Conservation (phyloP, 2,797 vertebrate species). For the Gadopsis bispinosus region DNA sequence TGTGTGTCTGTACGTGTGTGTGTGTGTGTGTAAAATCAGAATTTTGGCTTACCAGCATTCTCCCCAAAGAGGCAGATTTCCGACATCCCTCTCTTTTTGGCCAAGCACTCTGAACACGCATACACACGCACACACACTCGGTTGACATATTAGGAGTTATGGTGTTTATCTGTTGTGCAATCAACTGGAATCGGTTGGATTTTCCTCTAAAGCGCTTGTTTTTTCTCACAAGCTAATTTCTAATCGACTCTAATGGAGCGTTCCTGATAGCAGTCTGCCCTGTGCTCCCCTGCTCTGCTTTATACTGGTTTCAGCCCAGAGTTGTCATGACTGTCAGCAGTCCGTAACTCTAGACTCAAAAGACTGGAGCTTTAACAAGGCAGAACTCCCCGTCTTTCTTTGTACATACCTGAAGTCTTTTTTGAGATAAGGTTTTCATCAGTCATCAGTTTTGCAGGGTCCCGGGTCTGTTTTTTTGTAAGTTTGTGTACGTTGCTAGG, state of each 20-base stretch:
- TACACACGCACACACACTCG: slow-evolving; percentile 2
- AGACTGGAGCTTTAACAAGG: slow-evolving; percentile 31
- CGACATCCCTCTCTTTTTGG: slow-evolving; percentile 54
- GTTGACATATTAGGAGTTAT: slow-evolving; percentile 45
- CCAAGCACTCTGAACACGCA: slow-evolving; percentile 41
- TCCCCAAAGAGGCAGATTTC: slow-evolving; percentile 69
- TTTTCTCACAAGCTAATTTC: slow-evolving; percentile 36
- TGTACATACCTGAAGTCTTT: slow-evolving; percentile 32
- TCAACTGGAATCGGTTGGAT: slow-evolving; percentile 39
- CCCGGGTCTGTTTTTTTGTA: slow-evolving; percentile 4
- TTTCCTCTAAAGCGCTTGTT: slow-evolving; percentile 42
- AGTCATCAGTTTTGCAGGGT: neutral
- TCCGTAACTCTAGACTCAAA: slow-evolving; percentile 39
- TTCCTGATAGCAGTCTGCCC: slow-evolving; percentile 24
- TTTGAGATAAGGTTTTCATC: slow-evolving; percentile 23
- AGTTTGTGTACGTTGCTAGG: slow-evolving; percentile 2
- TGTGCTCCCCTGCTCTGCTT: slow-evolving; percentile 14
- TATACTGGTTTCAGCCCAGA: slow-evolving; percentile 23
- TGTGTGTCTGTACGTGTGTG: slow-evolving; percentile 22
- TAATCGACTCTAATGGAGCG: slow-evolving; percentile 35
- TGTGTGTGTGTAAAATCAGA: slow-evolving; percentile 58
- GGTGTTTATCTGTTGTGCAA: slow-evolving; percentile 54
- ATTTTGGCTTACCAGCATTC: slow-evolving; percentile 50
- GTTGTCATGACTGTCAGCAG: slow-evolving; percentile 25
- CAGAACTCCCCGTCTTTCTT: slow-evolving; percentile 32